These are phyloP conservation scores for Argyrosomus regius DNA, from an alignment of 2,797 vertebrate species.

Conservation along the genomic window DNA sequence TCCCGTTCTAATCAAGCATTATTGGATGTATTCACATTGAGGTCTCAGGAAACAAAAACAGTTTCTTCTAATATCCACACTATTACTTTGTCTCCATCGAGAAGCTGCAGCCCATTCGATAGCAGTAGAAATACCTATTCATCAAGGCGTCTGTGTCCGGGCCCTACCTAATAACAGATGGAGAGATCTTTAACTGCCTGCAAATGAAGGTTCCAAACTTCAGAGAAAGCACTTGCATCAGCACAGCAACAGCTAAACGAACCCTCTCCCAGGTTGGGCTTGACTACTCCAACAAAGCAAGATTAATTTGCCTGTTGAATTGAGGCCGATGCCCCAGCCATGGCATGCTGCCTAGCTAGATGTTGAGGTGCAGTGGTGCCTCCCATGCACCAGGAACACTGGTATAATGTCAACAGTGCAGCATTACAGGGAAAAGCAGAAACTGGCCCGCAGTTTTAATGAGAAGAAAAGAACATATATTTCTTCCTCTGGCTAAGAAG, in stretches of 20 bases:
- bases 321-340: conserved; percentile 73
- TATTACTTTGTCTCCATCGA: conserved; percentile 78
- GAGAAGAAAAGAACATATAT: conserved; percentile 18
- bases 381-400: conserved; percentile 60
- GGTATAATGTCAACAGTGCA: conserved; percentile 61
- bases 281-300: conserved; percentile 86
- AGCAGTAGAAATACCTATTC: conserved; percentile 81
- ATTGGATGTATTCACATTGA: conserved; percentile 66
- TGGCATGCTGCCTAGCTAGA: conserved; percentile 79
- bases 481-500: conserved; percentile 14
- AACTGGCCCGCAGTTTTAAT: conserved; percentile 30
- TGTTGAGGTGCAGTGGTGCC: conserved; percentile 66
- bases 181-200: conserved; percentile 84
- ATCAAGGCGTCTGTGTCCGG: conserved; percentile 71
- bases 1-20: conserved; percentile 66
- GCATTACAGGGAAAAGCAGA: conserved; percentile 36
- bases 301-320: conserved; percentile 89
- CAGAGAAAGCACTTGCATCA: conserved; percentile 84
- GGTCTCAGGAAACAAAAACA: conserved; percentile 73
- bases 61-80: conserved; percentile 74
- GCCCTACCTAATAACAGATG: conserved; percentile 76
- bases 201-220: conserved; percentile 82
- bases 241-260: conserved; percentile 76
- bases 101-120: conserved; percentile 69
- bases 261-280: conserved; percentile 78